Percentiles rank a stretch among this genome's conserved stretches.
These are phyloP conservation scores for Strongylocentrotus purpuratus DNA, from an alignment of 35 echinoderm and acorn worm species.

Conservation along the genomic window DNA sequence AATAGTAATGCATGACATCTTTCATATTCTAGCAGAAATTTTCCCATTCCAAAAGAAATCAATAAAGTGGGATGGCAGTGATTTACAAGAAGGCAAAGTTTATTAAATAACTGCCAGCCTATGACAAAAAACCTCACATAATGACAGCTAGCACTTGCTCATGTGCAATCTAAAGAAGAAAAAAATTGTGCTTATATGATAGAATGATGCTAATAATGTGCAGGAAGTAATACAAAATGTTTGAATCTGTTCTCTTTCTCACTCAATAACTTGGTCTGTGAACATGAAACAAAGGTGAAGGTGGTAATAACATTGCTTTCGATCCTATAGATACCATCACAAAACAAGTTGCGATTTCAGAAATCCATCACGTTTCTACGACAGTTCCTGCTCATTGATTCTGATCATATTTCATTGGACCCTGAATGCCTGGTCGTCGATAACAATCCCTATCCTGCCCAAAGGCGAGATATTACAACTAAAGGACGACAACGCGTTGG, in stretches of 20 bases:
- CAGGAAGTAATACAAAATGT: background rate
- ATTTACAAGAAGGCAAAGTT: background rate
- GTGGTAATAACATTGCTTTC: background rate
- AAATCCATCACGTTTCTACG: background rate
- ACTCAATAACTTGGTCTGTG: no score
- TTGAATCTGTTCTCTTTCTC: background rate
- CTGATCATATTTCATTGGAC: background rate
- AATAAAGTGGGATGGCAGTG: background rate
- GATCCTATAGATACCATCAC: background rate
- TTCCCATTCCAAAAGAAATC: background rate
- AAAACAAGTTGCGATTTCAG: background rate
- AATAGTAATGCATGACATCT: background rate
- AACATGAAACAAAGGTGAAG: background rate
- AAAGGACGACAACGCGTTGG: background rate
- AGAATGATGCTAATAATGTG: background rate
- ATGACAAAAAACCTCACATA: background rate
- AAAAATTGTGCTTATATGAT: background rate
- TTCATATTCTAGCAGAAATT: background rate
- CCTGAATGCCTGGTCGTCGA: background rate
- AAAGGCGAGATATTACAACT: background rate
- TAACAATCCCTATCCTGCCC: background rate
- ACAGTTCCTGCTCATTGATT: background rate
- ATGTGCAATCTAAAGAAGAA: no score
- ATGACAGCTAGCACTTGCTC: background rate
- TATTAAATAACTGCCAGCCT: background rate